Conservation (phyloP, 2,797 vertebrate species). For the Falco biarmicus region DNA sequence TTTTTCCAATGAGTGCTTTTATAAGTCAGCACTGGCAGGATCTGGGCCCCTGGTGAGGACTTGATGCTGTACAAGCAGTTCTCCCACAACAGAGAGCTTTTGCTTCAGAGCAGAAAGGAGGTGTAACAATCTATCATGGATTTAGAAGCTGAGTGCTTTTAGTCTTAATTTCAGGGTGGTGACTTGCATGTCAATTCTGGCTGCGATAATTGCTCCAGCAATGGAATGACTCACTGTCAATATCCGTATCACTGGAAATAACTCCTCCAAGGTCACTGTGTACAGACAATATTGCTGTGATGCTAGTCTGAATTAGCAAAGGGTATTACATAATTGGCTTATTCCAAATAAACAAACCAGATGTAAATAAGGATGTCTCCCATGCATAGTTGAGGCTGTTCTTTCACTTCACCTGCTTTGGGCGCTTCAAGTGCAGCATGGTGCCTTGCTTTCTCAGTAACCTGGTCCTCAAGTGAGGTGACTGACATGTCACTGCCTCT, state of each 20-base stretch:
- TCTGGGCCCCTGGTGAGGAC: background rate
- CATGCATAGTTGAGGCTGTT: background rate
- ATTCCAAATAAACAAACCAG: background rate
- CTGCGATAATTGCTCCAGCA: background rate
- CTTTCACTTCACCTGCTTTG: background rate
- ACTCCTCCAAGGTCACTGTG: background rate
- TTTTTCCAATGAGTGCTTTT: background rate
- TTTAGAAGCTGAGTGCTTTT: background rate
- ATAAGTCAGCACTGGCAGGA: background rate
- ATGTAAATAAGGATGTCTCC: background rate
- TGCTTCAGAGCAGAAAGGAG: background rate
- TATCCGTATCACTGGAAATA: background rate
- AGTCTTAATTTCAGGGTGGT: background rate
- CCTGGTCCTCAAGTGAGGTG: background rate
- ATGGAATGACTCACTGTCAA: background rate
- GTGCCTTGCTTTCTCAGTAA: background rate
- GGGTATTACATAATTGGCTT: accelerated
- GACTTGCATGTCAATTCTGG: background rate
- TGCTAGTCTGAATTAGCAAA: background rate
- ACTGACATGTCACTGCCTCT: background rate
- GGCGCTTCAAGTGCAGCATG: background rate
- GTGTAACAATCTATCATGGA: background rate
- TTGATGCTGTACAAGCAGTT: background rate
- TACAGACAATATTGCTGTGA: background rate
- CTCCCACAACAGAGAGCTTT: background rate